Evolutionary conservation across 1,140 invertebrate species (phyloP), one percentile per base, ranked within the genome.

Genomic region (Fopius arisanus): DNA sequence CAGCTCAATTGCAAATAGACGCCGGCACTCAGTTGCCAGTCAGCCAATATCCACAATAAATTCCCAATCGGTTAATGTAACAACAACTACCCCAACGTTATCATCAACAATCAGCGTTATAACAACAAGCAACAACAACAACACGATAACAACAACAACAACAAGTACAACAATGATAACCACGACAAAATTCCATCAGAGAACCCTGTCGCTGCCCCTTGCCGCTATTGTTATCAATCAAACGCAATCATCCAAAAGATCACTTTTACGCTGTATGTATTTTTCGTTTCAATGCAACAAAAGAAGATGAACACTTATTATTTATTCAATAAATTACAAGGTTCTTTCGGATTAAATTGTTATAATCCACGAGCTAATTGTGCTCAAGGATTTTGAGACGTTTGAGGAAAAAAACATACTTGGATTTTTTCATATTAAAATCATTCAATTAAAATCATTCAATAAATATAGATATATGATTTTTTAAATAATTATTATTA

Each of bases 161-260:
- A 70, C 78, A 72, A 80, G 78, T 63, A 75, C 69, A 74, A 82
- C 79, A 70, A 80, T 75, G 69, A 78, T 75, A 75, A 84, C 80
- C 81, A 78, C 83, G 79, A 84, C 85, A 86, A 86, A 86, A 83
- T 86, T 85, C 78, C 91, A 92, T 86, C 91, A 91, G 84, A 89
- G 91, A 86, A 92, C 92, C 75, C 84, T 91, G 82, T 92, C 91
- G 80, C 90, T 91, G 82, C 91, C 92, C 73, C 83, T 92, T 77
- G 89, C 90, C 65, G 90, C 84, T 75, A 82, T 83, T 82, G 83
- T 85, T 87, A 86, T 87, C 86, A 85, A 82, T 88, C 86, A 87
- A 87, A 84, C 82, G 79, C 86, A 87, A 87, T 82, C 86, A 86
- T 87, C 85, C 77, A 87, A 87, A 85, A 85, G 87, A 87, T 84